Evolutionary conservation across 2,113 vertebrate genomes (phyloP).

Genomic region (Neolamprologus sp.): DNA sequence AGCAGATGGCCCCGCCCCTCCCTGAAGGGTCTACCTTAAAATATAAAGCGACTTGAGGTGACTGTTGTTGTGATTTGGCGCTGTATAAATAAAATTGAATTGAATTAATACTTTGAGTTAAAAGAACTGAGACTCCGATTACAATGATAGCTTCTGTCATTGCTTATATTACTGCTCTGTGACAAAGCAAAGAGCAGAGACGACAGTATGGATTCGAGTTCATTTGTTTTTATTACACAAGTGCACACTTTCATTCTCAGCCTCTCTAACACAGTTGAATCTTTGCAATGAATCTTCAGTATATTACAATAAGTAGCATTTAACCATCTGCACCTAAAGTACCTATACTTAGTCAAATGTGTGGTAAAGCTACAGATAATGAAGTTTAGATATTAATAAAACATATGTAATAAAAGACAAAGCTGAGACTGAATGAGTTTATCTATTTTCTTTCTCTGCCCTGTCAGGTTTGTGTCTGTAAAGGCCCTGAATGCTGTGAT

Average conservation of each 20-base stretch:
- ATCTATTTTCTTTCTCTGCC: neutral
- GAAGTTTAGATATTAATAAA: neutral
- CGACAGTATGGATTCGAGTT: neutral
- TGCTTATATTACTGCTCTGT: neutral
- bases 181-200: neutral
- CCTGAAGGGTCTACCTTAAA: neutral
- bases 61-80: too few species aligned
- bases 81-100: neutral
- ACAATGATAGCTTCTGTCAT: neutral
- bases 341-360: neutral
- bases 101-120: neutral
- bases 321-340: neutral
- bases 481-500: too few species aligned
- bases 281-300: neutral
- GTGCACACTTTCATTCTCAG: neutral
- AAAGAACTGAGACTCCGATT: neutral
- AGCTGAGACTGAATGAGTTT: neutral
- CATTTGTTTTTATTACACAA: neutral
- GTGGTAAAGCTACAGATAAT: neutral
- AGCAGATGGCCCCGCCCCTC: neutral
- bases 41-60: neutral
- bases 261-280: neutral
- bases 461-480: fast-evolving
- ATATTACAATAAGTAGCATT: neutral
- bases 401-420: neutral